A percentile compares a stretch with the other conserved stretches of the same genome.
Conservation (phyloP, 2,888 invertebrate species). For the Pocota personata region DNA sequence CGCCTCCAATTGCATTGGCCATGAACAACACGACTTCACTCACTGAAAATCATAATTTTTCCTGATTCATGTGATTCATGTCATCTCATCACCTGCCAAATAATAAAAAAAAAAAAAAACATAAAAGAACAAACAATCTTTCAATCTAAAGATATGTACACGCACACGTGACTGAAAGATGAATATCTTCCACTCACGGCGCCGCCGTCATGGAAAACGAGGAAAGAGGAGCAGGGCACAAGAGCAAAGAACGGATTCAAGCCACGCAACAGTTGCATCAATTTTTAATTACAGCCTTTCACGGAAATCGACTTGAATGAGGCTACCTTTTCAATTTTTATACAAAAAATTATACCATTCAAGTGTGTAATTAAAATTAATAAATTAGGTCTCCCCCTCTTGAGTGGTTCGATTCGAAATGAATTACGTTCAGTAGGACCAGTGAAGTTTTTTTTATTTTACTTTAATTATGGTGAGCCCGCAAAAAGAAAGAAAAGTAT, state of each 20-base stretch:
- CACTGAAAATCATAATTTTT: slow-evolving; percentile 8
- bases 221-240: not conserved
- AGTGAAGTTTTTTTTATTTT: not conserved
- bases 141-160: slow-evolving; percentile 9
- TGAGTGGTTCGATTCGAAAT: not conserved
- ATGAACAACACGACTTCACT: slow-evolving; percentile 11
- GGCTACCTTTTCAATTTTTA: slow-evolving; percentile 11
- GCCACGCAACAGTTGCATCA: slow-evolving; percentile 52
- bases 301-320: slow-evolving; percentile 7
- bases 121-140: slow-evolving; percentile 39
- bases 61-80: slow-evolving; percentile 8
- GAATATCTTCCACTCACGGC: not conserved
- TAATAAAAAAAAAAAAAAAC: slow-evolving; percentile 1
- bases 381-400: slow-evolving; percentile 26
- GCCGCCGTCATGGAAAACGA: not conserved
- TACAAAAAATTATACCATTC: slow-evolving; percentile 12
- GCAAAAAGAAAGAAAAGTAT: not conserved
- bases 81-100: slow-evolving; percentile 50
- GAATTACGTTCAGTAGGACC: slow-evolving; percentile 7
- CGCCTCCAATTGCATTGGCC: not conserved
- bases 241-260: slow-evolving; percentile 12
- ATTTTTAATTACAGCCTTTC: slow-evolving; percentile 33
- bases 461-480: not conserved
- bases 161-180: slow-evolving; percentile 12
- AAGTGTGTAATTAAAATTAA: slow-evolving; percentile 46